Evolutionary conservation across 1,140 invertebrate genomes (phyloP).

Genomic region (Patella vulgata): DNA sequence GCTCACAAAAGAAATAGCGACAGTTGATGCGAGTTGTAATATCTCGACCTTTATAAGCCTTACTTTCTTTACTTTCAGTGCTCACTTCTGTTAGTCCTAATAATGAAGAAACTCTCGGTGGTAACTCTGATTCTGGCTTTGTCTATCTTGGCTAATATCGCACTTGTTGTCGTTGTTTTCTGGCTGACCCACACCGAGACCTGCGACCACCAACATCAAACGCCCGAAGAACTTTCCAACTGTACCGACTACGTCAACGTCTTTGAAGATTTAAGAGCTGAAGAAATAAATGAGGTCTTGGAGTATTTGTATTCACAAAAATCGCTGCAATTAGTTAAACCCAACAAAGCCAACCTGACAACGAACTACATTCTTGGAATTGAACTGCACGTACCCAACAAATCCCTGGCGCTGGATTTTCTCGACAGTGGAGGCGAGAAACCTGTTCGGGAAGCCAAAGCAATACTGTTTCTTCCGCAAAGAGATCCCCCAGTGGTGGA

Average conservation of each 20-base stretch:
- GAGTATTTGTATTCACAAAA: slow-evolving; percentile 12
- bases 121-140: too few species aligned
- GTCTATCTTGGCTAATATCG: neutral
- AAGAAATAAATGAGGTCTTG: slow-evolving; percentile 21
- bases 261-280: slow-evolving; percentile 20
- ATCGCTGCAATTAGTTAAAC: slow-evolving; percentile 1
- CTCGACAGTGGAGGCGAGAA: slow-evolving; percentile 23
- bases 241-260: slow-evolving; percentile 7
- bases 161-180: neutral
- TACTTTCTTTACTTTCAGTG: too few species aligned
- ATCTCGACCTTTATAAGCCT: too few species aligned
- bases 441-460: slow-evolving; percentile 46
- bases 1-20: too few species aligned
- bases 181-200: neutral
- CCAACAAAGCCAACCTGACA: neutral
- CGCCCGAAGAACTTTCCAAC: too few species aligned
- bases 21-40: too few species aligned
- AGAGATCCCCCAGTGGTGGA: slow-evolving; percentile 28
- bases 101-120: too few species aligned
- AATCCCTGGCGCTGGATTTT: slow-evolving; percentile 24
- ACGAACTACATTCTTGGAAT: slow-evolving; percentile 13
- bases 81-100: too few species aligned
- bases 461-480: slow-evolving; percentile 39
- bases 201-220: too few species aligned
- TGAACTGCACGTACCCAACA: slow-evolving; percentile 27